Percentiles rank a stretch among this genome's conserved stretches.
Evolutionary conservation across 1,140 invertebrate genomes (phyloP).

Genomic region (Drosophila repletoides): DNA sequence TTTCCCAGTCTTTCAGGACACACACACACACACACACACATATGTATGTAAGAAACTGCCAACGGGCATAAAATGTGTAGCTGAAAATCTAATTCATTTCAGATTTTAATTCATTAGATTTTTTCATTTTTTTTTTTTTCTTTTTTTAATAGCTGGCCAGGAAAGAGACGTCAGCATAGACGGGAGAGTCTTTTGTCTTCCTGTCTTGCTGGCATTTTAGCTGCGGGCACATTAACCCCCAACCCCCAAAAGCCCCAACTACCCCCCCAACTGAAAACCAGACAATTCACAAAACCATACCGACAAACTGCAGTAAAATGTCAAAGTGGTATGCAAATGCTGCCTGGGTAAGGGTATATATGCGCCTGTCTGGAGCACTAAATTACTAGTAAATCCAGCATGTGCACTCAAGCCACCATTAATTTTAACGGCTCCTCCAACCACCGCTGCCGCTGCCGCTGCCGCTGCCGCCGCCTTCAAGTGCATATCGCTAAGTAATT

Average conservation of each 20-base stretch:
- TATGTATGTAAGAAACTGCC: slow-evolving; percentile 18
- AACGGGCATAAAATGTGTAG: slow-evolving; percentile 39
- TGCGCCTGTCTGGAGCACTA: slow-evolving; percentile 25
- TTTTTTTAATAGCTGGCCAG: slow-evolving; percentile 15
- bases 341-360: slow-evolving; percentile 16
- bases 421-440: slow-evolving; percentile 33
- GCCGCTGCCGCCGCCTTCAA: slow-evolving; percentile 1
- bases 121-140: slow-evolving; percentile 8
- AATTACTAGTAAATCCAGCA: slow-evolving; percentile 59
- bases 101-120: slow-evolving; percentile 60
- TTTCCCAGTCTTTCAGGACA: background rate
- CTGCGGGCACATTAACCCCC: slow-evolving; percentile 31
- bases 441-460: background rate
- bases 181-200: slow-evolving; percentile 30
- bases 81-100: slow-evolving; percentile 54
- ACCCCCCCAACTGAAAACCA: background rate
- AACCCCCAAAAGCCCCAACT: background rate
- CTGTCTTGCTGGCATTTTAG: slow-evolving; percentile 35
- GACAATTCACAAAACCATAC: slow-evolving; percentile 9
- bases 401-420: slow-evolving; percentile 52
- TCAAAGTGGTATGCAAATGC: slow-evolving; percentile 45
- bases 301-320: slow-evolving; percentile 43
- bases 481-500: slow-evolving; percentile 51
- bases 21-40: background rate
- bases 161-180: slow-evolving; percentile 8